These are phyloP conservation scores for Galeruca laticollis DNA, from an alignment of 2,888 invertebrate genomes.

Conservation along the genomic window DNA sequence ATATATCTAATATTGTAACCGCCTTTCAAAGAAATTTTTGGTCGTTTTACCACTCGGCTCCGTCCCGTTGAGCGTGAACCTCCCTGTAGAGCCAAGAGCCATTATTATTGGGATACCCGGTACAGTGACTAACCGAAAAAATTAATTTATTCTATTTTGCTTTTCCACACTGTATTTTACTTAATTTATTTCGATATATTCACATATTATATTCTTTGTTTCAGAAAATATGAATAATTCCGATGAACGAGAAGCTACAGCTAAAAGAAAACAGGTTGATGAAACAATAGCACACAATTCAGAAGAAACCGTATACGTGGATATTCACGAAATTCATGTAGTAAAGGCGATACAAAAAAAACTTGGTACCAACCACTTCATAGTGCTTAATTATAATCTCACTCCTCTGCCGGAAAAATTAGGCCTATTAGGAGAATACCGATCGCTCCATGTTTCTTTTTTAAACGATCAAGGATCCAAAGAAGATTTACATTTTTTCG, in stretches of 20 bases:
- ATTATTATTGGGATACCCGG: no score
- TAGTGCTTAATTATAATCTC: conserved; percentile 44
- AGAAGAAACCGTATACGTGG: conserved; percentile 28
- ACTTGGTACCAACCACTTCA: conserved; percentile 45
- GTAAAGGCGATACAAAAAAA: conserved; percentile 43
- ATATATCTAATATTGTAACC: no score
- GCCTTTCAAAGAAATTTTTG: no score
- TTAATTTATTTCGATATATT: neutral
- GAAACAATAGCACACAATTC: neutral
- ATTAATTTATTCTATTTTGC: no score
- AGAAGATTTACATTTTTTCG: conserved; percentile 53
- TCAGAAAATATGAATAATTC: neutral
- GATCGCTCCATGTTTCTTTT: conserved; percentile 48
- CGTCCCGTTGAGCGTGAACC: no score
- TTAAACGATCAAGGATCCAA: conserved; percentile 41
- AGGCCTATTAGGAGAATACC: conserved; percentile 58
- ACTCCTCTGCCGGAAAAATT: conserved; percentile 47
- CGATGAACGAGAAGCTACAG: neutral
- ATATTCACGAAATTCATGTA: conserved; percentile 42
- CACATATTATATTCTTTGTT: neutral
- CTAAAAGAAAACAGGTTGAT: neutral
- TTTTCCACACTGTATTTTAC: no score
- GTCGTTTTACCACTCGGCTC: no score
- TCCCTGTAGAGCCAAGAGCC: no score
- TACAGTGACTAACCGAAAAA: no score